Conservation (phyloP, 2,888 invertebrate species). For the Spilosoma lubricipeda region DNA sequence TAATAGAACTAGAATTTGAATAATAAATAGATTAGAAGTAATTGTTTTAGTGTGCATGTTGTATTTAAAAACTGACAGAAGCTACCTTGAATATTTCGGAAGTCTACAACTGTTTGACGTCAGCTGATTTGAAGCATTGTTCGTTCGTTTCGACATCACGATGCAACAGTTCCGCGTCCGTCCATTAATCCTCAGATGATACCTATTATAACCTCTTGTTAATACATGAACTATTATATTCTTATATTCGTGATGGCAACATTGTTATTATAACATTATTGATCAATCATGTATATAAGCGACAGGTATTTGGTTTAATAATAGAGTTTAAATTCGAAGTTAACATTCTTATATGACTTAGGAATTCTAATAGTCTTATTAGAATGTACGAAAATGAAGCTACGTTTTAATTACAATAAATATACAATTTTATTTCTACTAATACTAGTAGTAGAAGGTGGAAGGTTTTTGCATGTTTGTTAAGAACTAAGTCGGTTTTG, state of each 20-base stretch:
- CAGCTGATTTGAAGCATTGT: slow-evolving; percentile 70
- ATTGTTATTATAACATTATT: slow-evolving; percentile 19
- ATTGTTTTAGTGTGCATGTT: slow-evolving; percentile 4
- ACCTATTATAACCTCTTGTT: slow-evolving; percentile 40
- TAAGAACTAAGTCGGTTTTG: neutral
- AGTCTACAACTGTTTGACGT: slow-evolving; percentile 74
- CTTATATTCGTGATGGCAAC: slow-evolving; percentile 33
- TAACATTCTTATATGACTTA: neutral
- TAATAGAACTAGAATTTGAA: neutral
- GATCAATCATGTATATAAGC: slow-evolving; percentile 12
- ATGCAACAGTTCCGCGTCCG: slow-evolving; percentile 76
- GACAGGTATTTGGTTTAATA: slow-evolving; percentile 6
- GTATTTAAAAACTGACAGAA: slow-evolving; percentile 23
- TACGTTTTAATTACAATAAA: neutral
- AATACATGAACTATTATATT: slow-evolving; percentile 27
- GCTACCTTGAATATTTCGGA: slow-evolving; percentile 80
- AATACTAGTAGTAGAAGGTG: neutral
- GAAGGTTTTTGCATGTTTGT: neutral
- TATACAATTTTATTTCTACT: neutral
- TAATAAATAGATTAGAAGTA: neutral
- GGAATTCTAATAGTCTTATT: neutral
- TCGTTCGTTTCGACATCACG: slow-evolving; percentile 78
- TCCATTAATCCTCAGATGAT: slow-evolving; percentile 74
- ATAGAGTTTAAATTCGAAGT: neutral
- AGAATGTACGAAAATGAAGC: neutral